Evolutionary conservation across 2,888 invertebrate species (phyloP).

Genomic region (Gryllus longicercus): DNA sequence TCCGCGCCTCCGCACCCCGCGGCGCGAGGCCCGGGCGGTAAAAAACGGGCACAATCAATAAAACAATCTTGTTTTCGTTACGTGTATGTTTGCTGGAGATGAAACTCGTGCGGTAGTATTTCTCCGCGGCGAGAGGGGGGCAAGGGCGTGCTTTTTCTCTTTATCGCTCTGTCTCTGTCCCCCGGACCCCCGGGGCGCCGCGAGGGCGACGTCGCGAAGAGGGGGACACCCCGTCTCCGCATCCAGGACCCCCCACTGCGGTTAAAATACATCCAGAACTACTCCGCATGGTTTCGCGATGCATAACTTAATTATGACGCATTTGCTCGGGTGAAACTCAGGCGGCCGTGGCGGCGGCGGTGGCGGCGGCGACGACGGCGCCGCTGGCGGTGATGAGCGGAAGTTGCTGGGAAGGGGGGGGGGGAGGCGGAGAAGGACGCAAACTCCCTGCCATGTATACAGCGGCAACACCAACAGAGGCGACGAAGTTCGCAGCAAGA

Average conservation of each 20-base stretch:
- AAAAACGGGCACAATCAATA: not conserved
- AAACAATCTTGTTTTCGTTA: conserved; percentile 9
- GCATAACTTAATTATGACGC: conserved; percentile 17
- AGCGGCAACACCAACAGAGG: no score
- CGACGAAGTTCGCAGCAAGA: no score
- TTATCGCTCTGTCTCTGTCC: conserved; percentile 4
- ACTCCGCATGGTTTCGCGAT: not conserved
- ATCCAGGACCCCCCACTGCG: not conserved
- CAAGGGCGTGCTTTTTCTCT: not conserved
- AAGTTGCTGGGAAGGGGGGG: not conserved
- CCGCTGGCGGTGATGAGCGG: not conserved
- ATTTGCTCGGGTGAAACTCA: not conserved
- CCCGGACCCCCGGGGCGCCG: not conserved
- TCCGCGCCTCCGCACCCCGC: no score
- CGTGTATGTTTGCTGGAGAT: not conserved
- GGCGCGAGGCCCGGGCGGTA: not conserved
- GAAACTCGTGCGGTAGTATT: not conserved
- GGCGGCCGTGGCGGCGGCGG: no score
- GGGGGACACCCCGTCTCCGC: not conserved
- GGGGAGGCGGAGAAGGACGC: not conserved
- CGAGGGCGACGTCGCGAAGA: no score
- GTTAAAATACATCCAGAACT: conserved; percentile 6
- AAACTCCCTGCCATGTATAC: no score
- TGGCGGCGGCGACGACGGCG: not conserved
- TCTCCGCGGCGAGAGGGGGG: not conserved